phyloP scores from a whole-genome alignment of 2,113 vertebrate genomes.

The Apus apus region DNA sequence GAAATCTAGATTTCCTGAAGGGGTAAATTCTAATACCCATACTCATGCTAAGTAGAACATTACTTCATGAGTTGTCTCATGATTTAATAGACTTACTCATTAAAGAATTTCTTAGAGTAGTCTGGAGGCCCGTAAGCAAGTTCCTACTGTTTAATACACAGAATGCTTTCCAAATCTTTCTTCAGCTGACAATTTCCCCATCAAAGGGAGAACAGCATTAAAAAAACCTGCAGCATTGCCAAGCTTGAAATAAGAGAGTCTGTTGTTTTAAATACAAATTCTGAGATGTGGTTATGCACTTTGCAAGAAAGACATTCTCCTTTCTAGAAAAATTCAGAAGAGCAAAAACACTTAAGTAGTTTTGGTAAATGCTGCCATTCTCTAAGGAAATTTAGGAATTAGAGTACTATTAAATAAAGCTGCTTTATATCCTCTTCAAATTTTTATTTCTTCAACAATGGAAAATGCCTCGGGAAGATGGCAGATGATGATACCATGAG shows the following conservation, averaged over 20 bases:
- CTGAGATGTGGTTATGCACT: background rate
- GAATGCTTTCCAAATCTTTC: background rate
- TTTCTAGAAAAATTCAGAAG: background rate
- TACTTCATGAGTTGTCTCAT: background rate
- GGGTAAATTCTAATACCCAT: background rate
- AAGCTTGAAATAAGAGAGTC: background rate
- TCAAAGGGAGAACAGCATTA: background rate
- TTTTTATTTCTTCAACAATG: background rate
- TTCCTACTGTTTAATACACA: background rate
- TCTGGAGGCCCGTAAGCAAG: background rate
- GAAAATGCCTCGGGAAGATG: background rate
- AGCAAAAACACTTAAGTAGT: background rate
- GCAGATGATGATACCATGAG: background rate
- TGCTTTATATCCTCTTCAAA: background rate
- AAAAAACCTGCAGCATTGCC: background rate
- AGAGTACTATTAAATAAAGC: background rate
- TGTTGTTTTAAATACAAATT: conserved; percentile 20
- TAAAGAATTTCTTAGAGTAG: background rate
- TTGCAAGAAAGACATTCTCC: background rate
- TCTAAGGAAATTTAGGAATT: background rate
- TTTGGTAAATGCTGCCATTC: conserved; percentile 24
- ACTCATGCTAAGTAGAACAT: background rate
- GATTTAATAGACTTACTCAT: background rate
- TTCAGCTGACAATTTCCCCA: background rate
- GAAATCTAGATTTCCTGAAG: background rate